Conservation (phyloP, 2,888 invertebrate genomes). For the Cenopis cana region DNA sequence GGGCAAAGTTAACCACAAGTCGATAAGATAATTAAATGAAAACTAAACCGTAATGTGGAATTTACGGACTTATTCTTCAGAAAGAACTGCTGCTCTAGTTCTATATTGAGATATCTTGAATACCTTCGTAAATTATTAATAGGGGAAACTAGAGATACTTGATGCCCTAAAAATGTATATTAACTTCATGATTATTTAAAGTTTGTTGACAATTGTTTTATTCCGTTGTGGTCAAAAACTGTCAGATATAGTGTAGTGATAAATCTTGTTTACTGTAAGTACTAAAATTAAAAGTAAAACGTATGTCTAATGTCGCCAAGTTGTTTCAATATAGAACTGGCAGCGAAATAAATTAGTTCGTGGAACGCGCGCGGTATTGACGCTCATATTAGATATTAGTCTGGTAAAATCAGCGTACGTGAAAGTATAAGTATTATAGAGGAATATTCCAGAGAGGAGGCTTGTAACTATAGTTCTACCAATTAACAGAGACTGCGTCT, state of each 20-base stretch:
- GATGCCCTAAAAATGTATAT: too few species aligned
- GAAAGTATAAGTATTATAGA: neutral
- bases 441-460: neutral
- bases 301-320: neutral
- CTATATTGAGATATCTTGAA: neutral
- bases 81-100: slow-evolving; percentile 14
- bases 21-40: neutral
- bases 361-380: too few species aligned
- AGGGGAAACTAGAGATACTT: too few species aligned
- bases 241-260: too few species aligned
- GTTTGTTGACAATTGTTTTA: too few species aligned
- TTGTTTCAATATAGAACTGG: neutral
- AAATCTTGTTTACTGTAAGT: too few species aligned
- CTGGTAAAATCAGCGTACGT: neutral
- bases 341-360: neutral
- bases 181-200: too few species aligned
- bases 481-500: too few species aligned
- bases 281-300: neutral
- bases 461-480: too few species aligned
- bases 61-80: neutral
- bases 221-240: too few species aligned
- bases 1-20: slow-evolving; percentile 5
- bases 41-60: neutral
- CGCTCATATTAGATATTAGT: neutral
- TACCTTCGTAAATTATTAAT: neutral